Evolutionary conservation across 2,797 vertebrate species (phyloP).

Genomic region (Podargus strigoides): DNA sequence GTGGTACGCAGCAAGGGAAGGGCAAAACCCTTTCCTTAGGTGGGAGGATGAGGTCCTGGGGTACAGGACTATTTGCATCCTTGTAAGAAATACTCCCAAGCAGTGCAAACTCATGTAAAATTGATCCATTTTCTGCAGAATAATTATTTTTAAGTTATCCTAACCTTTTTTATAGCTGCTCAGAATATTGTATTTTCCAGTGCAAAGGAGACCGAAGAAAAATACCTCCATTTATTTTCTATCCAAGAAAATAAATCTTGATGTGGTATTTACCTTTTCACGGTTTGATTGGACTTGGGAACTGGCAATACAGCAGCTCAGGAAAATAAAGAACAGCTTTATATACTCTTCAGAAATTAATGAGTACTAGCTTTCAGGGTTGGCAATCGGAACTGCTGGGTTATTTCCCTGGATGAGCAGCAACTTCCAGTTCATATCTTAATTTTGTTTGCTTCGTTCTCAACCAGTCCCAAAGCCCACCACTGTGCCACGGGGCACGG

Average conservation of each 20-base stretch:
- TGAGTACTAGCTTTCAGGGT: background rate
- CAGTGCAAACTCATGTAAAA: background rate
- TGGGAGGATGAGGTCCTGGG: background rate
- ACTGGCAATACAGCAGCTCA: background rate
- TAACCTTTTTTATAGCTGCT: background rate
- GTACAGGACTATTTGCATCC: background rate
- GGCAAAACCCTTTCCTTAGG: background rate
- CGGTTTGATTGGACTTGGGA: background rate
- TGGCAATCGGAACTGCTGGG: background rate
- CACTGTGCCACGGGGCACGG: fast-evolving
- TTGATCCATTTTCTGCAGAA: background rate
- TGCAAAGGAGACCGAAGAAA: background rate
- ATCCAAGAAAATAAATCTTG: background rate
- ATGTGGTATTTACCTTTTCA: background rate
- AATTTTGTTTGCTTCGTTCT: background rate
- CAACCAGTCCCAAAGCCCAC: background rate
- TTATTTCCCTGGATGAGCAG: no score
- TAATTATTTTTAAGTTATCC: background rate
- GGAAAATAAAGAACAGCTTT: background rate
- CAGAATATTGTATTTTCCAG: background rate
- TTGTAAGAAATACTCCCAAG: background rate
- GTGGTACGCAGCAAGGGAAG: background rate
- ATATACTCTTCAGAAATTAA: background rate
- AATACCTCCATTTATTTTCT: background rate
- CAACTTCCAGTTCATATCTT: background rate